phyloP scores from a whole-genome alignment of 2,797 vertebrate species.

The Austrolebias charrua region DNA sequence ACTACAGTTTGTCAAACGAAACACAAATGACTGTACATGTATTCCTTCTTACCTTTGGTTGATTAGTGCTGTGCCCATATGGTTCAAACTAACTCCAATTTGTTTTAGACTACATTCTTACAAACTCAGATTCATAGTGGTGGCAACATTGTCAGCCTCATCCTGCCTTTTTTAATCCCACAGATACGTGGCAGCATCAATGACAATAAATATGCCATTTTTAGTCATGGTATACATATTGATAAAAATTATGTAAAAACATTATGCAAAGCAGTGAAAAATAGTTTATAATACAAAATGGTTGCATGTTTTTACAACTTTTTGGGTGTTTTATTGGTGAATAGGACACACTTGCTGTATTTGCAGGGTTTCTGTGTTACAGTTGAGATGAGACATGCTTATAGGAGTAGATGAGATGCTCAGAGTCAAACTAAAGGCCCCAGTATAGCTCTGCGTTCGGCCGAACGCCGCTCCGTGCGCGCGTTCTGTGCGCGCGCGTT shows the following conservation, averaged over 20 bases:
- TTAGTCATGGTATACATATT: conserved; percentile 68
- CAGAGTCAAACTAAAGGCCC: conserved; percentile 4
- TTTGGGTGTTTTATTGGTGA: conserved; percentile 33
- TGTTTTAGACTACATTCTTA: no score
- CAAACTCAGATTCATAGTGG: no score
- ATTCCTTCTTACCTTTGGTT: neutral
- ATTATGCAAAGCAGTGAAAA: conserved; percentile 86
- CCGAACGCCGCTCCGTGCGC: no score
- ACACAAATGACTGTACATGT: neutral
- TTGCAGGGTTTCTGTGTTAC: neutral
- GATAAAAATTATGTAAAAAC: conserved; percentile 85
- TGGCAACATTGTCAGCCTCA: no score
- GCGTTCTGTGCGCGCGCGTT: no score
- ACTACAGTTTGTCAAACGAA: neutral
- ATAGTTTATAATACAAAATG: conserved; percentile 85
- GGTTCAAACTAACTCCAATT: no score
- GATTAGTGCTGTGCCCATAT: conserved; percentile 14
- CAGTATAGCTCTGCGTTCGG: no score
- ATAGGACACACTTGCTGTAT: no score
- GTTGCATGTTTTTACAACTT: conserved; percentile 65
- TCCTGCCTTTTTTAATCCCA: neutral
- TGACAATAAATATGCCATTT: conserved; percentile 68
- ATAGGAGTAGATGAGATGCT: conserved; percentile 2
- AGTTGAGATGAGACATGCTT: conserved; percentile 38
- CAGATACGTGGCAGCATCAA: conserved; percentile 45